Evolutionary conservation across 1,140 invertebrate genomes (phyloP).

Genomic region (Eulimnadia texana): DNA sequence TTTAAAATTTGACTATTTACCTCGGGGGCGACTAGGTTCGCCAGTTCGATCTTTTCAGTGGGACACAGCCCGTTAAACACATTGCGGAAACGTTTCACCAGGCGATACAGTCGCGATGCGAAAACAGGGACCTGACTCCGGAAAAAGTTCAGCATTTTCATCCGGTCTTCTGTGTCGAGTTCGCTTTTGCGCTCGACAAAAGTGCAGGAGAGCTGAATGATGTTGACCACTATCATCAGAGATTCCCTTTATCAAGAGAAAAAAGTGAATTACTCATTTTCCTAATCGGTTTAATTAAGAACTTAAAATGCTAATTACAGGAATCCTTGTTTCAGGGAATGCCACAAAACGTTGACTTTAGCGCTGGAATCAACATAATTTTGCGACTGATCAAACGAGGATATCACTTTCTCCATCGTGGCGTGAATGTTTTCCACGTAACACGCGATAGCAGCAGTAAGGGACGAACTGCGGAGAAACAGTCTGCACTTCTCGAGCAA

Average conservation of each 20-base stretch:
- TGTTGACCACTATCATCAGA: constrained; percentile 12
- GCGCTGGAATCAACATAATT: neutral
- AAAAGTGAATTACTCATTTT: too few relatives aligned
- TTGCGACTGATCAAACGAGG: neutral
- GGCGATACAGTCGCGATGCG: neutral
- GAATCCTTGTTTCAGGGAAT: constrained; percentile 5
- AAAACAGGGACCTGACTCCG: neutral
- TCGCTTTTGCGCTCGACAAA: constrained; percentile 3
- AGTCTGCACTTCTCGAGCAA: neutral
- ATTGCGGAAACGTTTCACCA: constrained; percentile 3
- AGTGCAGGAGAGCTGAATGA: constrained; percentile 22
- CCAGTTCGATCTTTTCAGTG: neutral
- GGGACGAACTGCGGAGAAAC: neutral
- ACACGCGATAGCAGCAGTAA: neutral
- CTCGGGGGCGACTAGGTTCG: neutral
- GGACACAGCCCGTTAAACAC: neutral
- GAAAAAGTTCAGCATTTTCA: neutral
- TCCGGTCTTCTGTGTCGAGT: neutral
- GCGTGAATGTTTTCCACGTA: neutral
- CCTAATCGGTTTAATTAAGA: neutral
- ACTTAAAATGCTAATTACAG: neutral
- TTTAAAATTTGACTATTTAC: neutral
- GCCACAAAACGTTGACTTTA: neutral
- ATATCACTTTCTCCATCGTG: neutral
- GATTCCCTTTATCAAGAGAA: neutral